Conservation (phyloP, 2,888 invertebrate genomes). For the Agonopterix arenella region DNA sequence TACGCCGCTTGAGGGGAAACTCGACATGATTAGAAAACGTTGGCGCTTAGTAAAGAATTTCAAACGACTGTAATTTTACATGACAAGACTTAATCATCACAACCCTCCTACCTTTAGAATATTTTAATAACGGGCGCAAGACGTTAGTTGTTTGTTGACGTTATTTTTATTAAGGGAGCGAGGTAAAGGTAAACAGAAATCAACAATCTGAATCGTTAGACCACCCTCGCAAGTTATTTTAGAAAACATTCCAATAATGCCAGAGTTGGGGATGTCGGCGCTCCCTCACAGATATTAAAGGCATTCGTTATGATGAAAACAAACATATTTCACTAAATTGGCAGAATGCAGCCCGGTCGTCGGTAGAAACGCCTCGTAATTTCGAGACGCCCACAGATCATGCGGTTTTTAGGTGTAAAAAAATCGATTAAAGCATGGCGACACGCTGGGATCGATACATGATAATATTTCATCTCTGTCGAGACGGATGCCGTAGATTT, state of each 20-base stretch:
- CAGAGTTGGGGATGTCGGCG: constrained; percentile 32
- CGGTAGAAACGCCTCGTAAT: constrained; percentile 71
- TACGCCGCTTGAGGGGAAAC: constrained; percentile 16
- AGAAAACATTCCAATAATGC: constrained; percentile 52
- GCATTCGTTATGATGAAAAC: constrained; percentile 63
- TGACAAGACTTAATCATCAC: constrained; percentile 45
- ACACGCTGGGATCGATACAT: constrained; percentile 73
- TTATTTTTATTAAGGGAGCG: constrained; percentile 5
- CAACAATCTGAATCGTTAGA: constrained; percentile 35
- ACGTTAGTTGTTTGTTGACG: not conserved
- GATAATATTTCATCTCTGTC: constrained; percentile 68
- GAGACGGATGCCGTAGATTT: constrained; percentile 58
- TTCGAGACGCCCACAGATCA: constrained; percentile 62
- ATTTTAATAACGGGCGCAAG: constrained; percentile 10
- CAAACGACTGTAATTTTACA: constrained; percentile 41
- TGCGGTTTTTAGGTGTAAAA: constrained; percentile 75
- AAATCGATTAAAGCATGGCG: constrained; percentile 73
- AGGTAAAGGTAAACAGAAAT: constrained; percentile 18
- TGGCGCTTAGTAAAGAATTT: constrained; percentile 25
- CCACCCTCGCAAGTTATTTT: constrained; percentile 63
- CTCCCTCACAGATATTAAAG: constrained; percentile 37
- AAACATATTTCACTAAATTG: constrained; percentile 68
- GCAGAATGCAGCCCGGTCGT: constrained; percentile 43
- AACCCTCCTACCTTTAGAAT: constrained; percentile 10
- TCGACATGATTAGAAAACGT: constrained; percentile 24